These are phyloP conservation scores for Myripristis jacobus DNA, from an alignment of 2,797 vertebrate species.

Conservation along the genomic window DNA sequence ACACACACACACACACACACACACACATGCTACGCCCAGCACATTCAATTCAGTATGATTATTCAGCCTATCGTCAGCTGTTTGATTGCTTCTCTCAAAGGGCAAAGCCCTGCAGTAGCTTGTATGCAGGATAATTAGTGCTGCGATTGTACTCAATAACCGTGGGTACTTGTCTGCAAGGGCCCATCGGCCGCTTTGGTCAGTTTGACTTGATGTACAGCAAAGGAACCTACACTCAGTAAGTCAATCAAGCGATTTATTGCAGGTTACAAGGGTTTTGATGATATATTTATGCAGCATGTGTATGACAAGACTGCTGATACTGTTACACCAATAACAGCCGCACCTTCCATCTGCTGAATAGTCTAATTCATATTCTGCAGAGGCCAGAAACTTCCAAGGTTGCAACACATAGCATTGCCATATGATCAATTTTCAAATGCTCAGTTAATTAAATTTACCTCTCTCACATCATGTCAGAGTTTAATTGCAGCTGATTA, in stretches of 20 bases:
- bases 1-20: conserved; percentile 12
- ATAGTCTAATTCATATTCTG: conserved; percentile 58
- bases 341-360: conserved; percentile 69
- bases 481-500: conserved; percentile 54
- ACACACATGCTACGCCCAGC: conserved; percentile 45
- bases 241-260: conserved; percentile 78
- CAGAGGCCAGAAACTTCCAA: conserved; percentile 51
- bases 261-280: conserved; percentile 75
- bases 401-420: conserved; percentile 38
- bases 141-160: conserved; percentile 76
- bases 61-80: conserved; percentile 82
- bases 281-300: conserved; percentile 76
- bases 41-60: conserved; percentile 73
- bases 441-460: conserved; percentile 43
- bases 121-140: conserved; percentile 82
- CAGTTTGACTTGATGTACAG: conserved; percentile 73
- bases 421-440: conserved; percentile 52
- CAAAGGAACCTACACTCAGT: conserved; percentile 61
- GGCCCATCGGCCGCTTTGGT: conserved; percentile 73
- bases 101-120: conserved; percentile 79
- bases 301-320: conserved; percentile 77
- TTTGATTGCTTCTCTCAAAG: conserved; percentile 85
- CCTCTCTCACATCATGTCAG: conserved; percentile 26
- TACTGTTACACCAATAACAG: conserved; percentile 66
- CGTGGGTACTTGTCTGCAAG: conserved; percentile 63